phyloP scores from a whole-genome alignment of 2,113 vertebrate species.

The Mus musculus region DNA sequence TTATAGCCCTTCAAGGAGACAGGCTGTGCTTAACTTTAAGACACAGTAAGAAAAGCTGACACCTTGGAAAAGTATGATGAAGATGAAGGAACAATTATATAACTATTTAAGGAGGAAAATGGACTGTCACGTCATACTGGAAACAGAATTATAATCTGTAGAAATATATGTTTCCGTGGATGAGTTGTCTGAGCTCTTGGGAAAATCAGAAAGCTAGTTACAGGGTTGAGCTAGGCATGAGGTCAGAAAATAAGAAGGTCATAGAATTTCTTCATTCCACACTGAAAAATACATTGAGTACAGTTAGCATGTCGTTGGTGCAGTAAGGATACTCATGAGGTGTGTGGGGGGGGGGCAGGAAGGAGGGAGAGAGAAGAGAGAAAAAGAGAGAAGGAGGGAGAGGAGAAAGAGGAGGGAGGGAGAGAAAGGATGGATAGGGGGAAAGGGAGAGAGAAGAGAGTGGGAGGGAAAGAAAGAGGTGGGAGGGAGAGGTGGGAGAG shows the following conservation, averaged over 20 bases:
- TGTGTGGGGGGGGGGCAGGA: rapidly evolving
- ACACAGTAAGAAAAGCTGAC: neutral
- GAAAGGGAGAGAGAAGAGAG: no score
- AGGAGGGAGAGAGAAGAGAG: neutral
- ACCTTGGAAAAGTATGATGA: neutral
- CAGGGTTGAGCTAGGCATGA: neutral
- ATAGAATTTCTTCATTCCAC: neutral
- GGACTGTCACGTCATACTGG: neutral
- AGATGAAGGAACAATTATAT: neutral
- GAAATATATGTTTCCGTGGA: no score
- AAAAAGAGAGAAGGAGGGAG: neutral
- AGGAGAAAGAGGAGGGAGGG: neutral
- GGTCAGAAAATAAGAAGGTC: neutral
- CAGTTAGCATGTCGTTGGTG: neutral
- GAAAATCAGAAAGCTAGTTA: neutral
- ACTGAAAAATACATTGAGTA: neutral
- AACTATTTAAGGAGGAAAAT: neutral
- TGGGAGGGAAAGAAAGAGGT: neutral
- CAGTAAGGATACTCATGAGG: neutral
- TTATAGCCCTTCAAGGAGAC: neutral
- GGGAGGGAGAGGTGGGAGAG: neutral
- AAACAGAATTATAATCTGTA: neutral
- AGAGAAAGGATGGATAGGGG: no score
- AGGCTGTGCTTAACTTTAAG: neutral
- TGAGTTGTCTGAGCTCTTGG: neutral